Conservation (phyloP, 2,888 invertebrate species). For the Drosophila emarginata region DNA sequence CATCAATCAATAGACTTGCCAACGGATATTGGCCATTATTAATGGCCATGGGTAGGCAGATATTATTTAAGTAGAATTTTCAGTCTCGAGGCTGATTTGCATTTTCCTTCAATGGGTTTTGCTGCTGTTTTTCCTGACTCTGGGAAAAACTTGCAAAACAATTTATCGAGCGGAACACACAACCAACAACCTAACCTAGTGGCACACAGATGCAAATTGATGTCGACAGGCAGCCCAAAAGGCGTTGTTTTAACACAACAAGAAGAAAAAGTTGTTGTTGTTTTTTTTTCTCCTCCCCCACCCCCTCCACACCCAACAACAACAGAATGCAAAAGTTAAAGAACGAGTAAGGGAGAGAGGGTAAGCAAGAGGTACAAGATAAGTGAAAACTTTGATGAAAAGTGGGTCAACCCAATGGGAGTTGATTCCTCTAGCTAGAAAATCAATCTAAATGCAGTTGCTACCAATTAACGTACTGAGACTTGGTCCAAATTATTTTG, state of each 20-base stretch:
- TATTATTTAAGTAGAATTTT: constrained; percentile 36
- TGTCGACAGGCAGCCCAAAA: constrained; percentile 47
- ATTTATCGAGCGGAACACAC: constrained; percentile 51
- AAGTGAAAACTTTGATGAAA: constrained; percentile 47
- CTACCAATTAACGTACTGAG: constrained; percentile 51
- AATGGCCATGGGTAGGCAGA: constrained; percentile 48
- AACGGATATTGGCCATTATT: constrained; percentile 43
- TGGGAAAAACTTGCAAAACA: constrained; percentile 46
- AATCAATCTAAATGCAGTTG: constrained; percentile 56
- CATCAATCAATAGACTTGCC: constrained; percentile 66
- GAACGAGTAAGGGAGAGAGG: constrained; percentile 4
- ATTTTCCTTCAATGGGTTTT: constrained; percentile 19
- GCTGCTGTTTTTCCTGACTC: not conserved
- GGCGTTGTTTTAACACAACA: constrained; percentile 45
- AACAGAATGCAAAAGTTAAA: constrained; percentile 32
- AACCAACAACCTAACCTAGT: constrained; percentile 26
- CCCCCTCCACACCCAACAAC: constrained; percentile 27
- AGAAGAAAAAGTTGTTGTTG: constrained; percentile 18
- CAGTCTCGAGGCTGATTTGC: constrained; percentile 43
- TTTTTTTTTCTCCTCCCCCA: constrained; percentile 23
- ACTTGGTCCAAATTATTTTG: not conserved
- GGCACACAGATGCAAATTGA: constrained; percentile 36
- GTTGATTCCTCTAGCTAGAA: constrained; percentile 20
- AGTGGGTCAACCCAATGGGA: constrained; percentile 41
- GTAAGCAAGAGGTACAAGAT: constrained; percentile 37